Base-by-base conservation (phyloP, 2,888 invertebrate genomes). In the Glyphotaelius pellucidus region DNA sequence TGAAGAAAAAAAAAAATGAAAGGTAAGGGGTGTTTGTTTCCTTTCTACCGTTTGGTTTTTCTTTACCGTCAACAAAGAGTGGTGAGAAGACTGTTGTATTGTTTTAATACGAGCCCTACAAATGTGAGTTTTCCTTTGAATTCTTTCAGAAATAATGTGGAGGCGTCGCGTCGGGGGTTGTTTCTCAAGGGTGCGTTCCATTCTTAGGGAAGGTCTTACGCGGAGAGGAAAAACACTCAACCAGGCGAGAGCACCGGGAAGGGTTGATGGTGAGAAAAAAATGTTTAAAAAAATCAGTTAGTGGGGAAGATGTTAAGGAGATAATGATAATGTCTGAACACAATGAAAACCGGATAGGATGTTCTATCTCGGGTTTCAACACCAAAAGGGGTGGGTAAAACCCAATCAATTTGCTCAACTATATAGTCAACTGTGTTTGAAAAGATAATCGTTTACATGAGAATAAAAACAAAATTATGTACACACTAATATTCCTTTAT, bases 121-220 rank as follows among this genome's bases (percentile, higher is more conserved):
- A 67, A 67, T 67, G 67, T n/a, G 5, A 67, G 67, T n/a, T 67
- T 67, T 67, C 67, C 25, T 67, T 67, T 67, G 67, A 67, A 67
- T 67, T 67, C 67, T 67, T 67, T 67, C n/a, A 67, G 67, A n/a
- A 67, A 67, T 25, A 67, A 67, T 67, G n/a, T 67, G 25, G n/a
- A 67, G 19, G 67, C 67, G 67, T 67, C 67, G 25, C 25, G 67
- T 52, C 52, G 52, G 31, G n/a, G 15, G 81, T 32, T 32, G 81
- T 32, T 81, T 81, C 81, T 81, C 81, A 81, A 81, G 81, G 32
- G 32, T 81, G 32, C 31, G 81, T 81, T 32, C 32, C 32, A 81
- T 81, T 81, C 32, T 32, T 81, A 31, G 5, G 32, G 14, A 31
- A 19, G 81, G 32, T 81, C 81, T 81, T 31, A 15, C 5, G 32